Percentiles rank a stretch among this genome's conserved stretches.
Conservation (phyloP, 2,888 invertebrate genomes). For the Papilio gigon region DNA sequence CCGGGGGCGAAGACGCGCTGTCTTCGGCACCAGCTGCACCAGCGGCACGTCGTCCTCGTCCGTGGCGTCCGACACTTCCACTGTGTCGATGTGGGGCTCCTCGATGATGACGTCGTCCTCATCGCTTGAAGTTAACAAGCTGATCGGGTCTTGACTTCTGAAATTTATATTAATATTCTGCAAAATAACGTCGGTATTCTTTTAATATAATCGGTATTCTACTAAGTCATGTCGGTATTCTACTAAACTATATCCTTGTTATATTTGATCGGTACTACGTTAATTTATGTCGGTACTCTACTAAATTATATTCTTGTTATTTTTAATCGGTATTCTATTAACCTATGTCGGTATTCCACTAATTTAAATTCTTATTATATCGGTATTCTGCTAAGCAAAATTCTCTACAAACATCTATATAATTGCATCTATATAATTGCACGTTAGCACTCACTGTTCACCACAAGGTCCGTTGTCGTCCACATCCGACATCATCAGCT, state of each 20-base stretch:
- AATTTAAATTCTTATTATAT: background rate
- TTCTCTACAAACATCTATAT: too few species aligned
- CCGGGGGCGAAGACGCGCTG: slow-evolving; percentile 11
- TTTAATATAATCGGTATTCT: background rate
- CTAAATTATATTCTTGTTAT: background rate
- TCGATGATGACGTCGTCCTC: slow-evolving; percentile 73
- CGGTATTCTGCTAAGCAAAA: background rate
- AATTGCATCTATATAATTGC: too few species aligned
- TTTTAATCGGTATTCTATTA: background rate
- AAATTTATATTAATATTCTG: background rate
- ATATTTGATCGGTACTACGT: background rate
- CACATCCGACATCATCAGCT: slow-evolving; percentile 54
- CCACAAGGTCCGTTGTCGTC: slow-evolving; percentile 47
- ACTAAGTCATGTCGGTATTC: background rate
- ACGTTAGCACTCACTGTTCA: slow-evolving; percentile 16
- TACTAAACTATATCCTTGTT: background rate
- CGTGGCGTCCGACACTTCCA: slow-evolving; percentile 70
- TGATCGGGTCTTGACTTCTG: slow-evolving; percentile 65
- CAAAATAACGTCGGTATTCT: background rate
- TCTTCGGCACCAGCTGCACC: slow-evolving; percentile 54
- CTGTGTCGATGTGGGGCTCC: slow-evolving; percentile 70
- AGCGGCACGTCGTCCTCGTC: slow-evolving; percentile 73
- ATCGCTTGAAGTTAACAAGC: slow-evolving; percentile 71
- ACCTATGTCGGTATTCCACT: background rate
- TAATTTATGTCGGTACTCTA: background rate